Evolutionary conservation across 1,140 invertebrate genomes (phyloP).

Genomic region (Wiebesia pumilae): DNA sequence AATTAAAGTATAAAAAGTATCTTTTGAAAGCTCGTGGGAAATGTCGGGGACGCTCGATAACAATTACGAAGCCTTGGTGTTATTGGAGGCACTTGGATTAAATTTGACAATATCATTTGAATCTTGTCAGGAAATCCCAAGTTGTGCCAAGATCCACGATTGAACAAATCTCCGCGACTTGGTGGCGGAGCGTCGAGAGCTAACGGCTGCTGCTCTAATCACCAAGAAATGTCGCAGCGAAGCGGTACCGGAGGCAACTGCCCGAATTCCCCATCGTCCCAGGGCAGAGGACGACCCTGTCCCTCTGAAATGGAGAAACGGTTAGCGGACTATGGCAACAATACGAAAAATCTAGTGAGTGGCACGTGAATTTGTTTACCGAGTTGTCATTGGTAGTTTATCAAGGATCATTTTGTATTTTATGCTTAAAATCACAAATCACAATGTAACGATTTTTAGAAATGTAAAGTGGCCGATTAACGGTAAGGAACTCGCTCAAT

Average conservation of each 20-base stretch:
- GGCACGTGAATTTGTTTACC: neutral
- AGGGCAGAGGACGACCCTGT: constrained; percentile 53
- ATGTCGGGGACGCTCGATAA: no score
- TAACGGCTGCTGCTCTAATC: neutral
- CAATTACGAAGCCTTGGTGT: no score
- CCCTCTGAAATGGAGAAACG: constrained; percentile 62
- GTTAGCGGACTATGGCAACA: no score
- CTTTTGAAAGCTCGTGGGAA: no score
- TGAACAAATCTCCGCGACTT: neutral
- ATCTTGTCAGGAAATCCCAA: neutral
- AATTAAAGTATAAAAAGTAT: no score
- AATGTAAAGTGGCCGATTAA: neutral
- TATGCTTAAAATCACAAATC: neutral
- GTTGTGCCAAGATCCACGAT: neutral
- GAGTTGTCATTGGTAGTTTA: neutral
- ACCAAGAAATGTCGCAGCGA: neutral
- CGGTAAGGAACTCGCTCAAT: neutral
- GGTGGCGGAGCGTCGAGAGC: constrained; percentile 15
- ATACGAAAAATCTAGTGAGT: constrained; percentile 63
- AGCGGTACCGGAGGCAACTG: neutral
- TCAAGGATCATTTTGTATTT: neutral
- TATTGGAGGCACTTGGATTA: no score
- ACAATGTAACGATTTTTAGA: neutral
- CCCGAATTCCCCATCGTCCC: neutral
- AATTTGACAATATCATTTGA: neutral